Conservation (phyloP, 2,113 vertebrate species). For the Ceuthmochares aereus region DNA sequence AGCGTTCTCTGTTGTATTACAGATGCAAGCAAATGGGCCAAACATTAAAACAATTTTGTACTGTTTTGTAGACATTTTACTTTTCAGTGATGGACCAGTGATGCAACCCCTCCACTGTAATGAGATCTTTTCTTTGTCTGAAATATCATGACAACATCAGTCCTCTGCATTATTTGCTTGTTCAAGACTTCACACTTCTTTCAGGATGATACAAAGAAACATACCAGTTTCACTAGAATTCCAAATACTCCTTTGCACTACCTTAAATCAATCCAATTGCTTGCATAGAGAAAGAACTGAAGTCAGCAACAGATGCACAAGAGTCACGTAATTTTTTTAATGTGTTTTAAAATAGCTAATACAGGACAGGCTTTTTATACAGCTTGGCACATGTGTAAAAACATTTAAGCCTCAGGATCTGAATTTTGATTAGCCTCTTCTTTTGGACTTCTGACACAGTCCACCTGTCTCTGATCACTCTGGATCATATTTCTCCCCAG, state of each 20-base stretch:
- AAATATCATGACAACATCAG: not conserved
- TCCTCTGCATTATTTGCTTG: not conserved
- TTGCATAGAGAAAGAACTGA: not conserved
- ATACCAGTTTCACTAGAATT: not conserved
- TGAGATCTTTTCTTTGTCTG: not conserved
- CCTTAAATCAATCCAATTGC: slow-evolving; percentile 3
- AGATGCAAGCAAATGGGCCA: not conserved
- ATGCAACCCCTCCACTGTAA: not conserved
- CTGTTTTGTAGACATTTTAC: not conserved
- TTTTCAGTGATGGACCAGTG: not conserved
- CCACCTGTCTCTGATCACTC: not conserved
- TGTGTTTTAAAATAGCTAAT: slow-evolving; percentile 33
- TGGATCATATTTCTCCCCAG: not conserved
- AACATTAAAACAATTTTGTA: not conserved
- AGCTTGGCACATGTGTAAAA: not conserved
- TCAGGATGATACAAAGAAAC: not conserved
- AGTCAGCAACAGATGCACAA: not conserved
- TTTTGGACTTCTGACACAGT: not conserved
- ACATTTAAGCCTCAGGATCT: not conserved
- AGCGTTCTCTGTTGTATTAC: not conserved
- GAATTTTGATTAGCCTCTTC: slow-evolving; percentile 9
- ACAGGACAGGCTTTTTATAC: slow-evolving; percentile 23
- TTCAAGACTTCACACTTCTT: not conserved
- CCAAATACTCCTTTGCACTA: not conserved
- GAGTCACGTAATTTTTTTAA: slow-evolving; percentile 4